Percentiles rank a stretch among this genome's conserved stretches.
phyloP scores from a whole-genome alignment of 1,140 invertebrate species.

The Protaetia brevitarsis region DNA sequence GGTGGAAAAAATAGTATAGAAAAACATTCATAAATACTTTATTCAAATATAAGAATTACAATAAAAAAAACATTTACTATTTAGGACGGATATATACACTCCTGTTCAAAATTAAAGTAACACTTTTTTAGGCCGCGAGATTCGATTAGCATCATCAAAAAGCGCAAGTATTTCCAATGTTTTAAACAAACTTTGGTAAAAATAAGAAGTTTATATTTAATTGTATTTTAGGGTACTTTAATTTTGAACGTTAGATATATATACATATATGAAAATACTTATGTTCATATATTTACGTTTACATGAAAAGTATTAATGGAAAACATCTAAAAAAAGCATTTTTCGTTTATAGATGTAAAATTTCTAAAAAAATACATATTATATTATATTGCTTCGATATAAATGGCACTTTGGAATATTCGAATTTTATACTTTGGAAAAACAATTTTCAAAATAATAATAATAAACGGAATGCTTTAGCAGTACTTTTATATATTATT shows the following conservation, averaged over 20 bases:
- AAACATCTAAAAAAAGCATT: neutral
- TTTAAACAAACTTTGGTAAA: too few species aligned
- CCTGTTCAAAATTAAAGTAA: slow-evolving; percentile 1
- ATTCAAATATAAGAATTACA: slow-evolving; percentile 19
- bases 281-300: neutral
- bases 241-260: neutral
- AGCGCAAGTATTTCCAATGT: too few species aligned
- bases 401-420: slow-evolving; percentile 9
- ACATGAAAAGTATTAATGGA: neutral
- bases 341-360: slow-evolving; percentile 4
- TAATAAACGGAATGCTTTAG: too few species aligned
- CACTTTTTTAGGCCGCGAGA: neutral
- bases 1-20: neutral
- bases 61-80: neutral
- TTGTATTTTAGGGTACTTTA: neutral
- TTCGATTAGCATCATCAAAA: too few species aligned
- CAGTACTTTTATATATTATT: too few species aligned
- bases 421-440: neutral
- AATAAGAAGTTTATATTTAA: too few species aligned
- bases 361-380: slow-evolving; percentile 16
- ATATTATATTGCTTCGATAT: neutral
- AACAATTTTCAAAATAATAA: too few species aligned
- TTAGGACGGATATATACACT: neutral
- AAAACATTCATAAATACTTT: slow-evolving; percentile 11
- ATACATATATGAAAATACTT: neutral